These are phyloP conservation scores for Drosophila pachea DNA, from an alignment of 1,140 invertebrate species.

Conservation along the genomic window DNA sequence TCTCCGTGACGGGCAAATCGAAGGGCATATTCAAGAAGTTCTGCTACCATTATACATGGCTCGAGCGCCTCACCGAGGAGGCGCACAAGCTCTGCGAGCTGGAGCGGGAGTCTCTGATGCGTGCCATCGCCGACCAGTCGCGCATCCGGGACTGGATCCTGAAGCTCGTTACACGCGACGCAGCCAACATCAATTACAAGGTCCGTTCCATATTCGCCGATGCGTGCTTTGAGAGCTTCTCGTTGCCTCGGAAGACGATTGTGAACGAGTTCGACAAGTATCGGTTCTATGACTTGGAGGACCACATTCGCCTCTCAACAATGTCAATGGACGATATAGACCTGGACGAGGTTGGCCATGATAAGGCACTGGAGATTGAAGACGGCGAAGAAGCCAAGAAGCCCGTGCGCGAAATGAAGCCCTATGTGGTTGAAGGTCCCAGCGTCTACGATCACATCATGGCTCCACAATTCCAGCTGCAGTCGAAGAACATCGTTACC, in stretches of 20 bases:
- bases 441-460: conserved; percentile 79
- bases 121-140: conserved; percentile 69
- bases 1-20: conserved; percentile 65
- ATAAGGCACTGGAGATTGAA: neutral
- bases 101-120: conserved; percentile 66
- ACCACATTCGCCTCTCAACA: conserved; percentile 52
- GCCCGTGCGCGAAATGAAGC: conserved; percentile 27
- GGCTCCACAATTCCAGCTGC: conserved; percentile 64
- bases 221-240: conserved; percentile 79
- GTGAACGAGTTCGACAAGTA: conserved; percentile 56
- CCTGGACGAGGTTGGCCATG: neutral
- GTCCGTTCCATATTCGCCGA: conserved; percentile 78
- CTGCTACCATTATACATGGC: conserved; percentile 68
- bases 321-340: conserved; percentile 45
- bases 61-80: conserved; percentile 60
- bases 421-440: conserved; percentile 63
- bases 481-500: conserved; percentile 79
- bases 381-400: neutral
- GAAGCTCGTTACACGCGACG: conserved; percentile 74
- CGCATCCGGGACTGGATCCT: conserved; percentile 79
- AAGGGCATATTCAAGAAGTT: conserved; percentile 71
- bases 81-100: conserved; percentile 78
- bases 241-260: conserved; percentile 43
- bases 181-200: conserved; percentile 73
- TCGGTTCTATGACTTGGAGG: conserved; percentile 63